Evolutionary conservation across 2,888 invertebrate genomes (phyloP), one percentile per base, ranked within the genome.

Genomic region (Himalopsyche kuldschensis): DNA sequence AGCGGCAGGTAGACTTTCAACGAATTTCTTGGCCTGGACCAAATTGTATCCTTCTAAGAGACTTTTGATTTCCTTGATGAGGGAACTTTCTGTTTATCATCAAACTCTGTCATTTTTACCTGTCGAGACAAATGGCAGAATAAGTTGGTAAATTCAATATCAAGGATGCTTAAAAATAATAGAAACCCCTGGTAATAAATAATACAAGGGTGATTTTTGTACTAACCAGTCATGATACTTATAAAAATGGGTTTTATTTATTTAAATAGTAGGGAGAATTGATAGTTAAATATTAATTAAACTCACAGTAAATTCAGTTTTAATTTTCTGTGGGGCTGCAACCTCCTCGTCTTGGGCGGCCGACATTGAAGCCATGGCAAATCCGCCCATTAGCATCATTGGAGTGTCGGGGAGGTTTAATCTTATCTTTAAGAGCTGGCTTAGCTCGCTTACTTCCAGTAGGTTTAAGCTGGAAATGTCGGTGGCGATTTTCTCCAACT

Each of bases 21-120:
- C 98, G 91, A 99, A 99, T 90, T 99, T 99, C 91, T 99, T 99
- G 0, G 99, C 98, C 93, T 99, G 95, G 1, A 99, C 99, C 86
- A 99, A 93, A 91, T 99, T 99, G 93, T 97, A 97, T 82, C 98
- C 98, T 89, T 98, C 97, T 41, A 99, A 90, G 77, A 97, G 91
- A 87, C 90, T 94, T 89, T 99, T 99, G 0, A 99, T 94, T 93
- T 99, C 98, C 90, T 99, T 99, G 87, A 99, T 99, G 0, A 99
- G 91, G 97, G 94, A 17, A 99, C 97, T 90, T 99, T 99, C 89
- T 99, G 98, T 88, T 96, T 95, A 0, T 97, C 97, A 88, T 99
- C 98, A 89, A 95, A 99, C 89, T 96, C 96, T 27, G 94, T 93
- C 87, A 99, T 90, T 91, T 98, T 99, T 0, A 99, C 96, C 92